These are phyloP conservation scores for Ariolimax columbianus DNA, from an alignment of 2,888 invertebrate genomes.

Conservation along the genomic window DNA sequence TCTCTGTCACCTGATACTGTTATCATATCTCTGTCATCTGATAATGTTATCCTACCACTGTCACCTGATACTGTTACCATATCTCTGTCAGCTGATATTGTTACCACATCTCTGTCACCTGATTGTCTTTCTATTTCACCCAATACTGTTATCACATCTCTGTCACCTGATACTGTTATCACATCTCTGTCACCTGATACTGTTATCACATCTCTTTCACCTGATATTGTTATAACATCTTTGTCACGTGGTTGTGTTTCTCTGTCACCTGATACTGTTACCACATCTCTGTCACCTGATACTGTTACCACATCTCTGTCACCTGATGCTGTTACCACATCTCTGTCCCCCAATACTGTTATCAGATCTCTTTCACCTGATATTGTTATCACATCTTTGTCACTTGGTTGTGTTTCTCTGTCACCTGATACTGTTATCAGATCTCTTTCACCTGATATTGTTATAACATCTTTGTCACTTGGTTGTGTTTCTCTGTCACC, in stretches of 20 bases:
- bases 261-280: neutral
- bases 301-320: neutral
- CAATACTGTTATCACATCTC: neutral
- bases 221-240: slow-evolving; percentile 1
- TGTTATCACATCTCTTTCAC: neutral
- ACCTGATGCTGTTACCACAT: neutral
- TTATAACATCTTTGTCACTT: neutral
- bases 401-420: neutral
- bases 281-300: neutral
- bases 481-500: neutral
- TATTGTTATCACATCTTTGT: neutral
- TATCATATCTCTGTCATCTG: neutral
- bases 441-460: neutral
- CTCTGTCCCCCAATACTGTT: neutral
- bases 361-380: neutral
- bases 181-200: neutral
- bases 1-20: neutral
- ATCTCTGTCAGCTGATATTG: neutral
- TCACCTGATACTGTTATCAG: neutral
- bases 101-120: neutral
- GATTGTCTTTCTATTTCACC: neutral
- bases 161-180: neutral
- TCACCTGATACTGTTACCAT: neutral
- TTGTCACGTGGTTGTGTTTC: neutral
- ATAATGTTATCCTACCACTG: too few relatives aligned